Base-by-base conservation (phyloP, 1,140 invertebrate species). In the Hesperophylax magnus region DNA sequence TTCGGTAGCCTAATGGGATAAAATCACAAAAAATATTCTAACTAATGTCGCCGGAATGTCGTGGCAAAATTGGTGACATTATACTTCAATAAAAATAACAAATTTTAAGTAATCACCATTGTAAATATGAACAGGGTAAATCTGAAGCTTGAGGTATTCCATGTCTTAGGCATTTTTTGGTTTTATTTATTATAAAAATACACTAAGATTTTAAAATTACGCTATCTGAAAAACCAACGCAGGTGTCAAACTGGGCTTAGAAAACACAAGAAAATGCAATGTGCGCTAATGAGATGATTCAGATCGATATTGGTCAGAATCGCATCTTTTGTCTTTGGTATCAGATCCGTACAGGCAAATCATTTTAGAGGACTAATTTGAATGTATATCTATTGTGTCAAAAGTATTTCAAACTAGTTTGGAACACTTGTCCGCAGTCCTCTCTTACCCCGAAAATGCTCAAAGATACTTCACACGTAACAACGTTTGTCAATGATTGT, bases 21-120 rank as follows among this genome's bases (percentile, higher is more conserved):
- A 47, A 22, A 71, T 71, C 67, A 47, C 18, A 71, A 71, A 71
- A 47, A 71, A 17, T 52, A 9, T 18, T 20, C 15, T 1, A 58
- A 65, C 20, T 79, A 61, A 72, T 39, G 78, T 34, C 58, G 78
- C 78, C 78, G 78, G 69, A 79, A 79, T 63, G 78, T 79, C 78
- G 78, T 79, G 78, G 78, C 78, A 61, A 61, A 31, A 24, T 22
- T 22, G 53, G 69, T 74, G 67, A 71, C 77, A 79, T 71, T 79
- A 56, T 71, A 22, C 9, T 34, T 61, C 8, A 39, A 22, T 56
- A 58, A 58, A 78, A 67, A 47, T 34, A 53, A 27, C 53, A 24
- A 65, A 67, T 22, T 14, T 71, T 60, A 39, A 27, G 24, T 27
- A 61, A 27, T 79, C 74, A 79, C 78, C 53, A 79, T 20, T 27